Evolutionary conservation across 2,888 invertebrate genomes (phyloP).

Genomic region (Hirudinaria manillensis): DNA sequence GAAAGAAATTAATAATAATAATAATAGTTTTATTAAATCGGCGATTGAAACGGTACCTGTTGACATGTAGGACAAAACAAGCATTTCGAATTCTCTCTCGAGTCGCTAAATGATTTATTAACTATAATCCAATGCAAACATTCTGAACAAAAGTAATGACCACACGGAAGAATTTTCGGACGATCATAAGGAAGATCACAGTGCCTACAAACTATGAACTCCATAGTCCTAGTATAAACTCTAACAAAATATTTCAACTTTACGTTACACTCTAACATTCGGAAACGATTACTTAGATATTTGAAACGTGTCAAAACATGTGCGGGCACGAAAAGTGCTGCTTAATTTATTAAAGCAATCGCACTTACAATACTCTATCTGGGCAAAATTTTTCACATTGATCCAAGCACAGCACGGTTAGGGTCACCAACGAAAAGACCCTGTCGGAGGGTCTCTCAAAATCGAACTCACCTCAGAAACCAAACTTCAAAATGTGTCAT

Average conservation of each 20-base stretch:
- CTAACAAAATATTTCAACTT: too few relatives aligned
- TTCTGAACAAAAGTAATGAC: constrained; percentile 36
- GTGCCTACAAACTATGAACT: constrained; percentile 32
- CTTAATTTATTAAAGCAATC: too few relatives aligned
- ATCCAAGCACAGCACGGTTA: too few relatives aligned
- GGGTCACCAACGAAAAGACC: too few relatives aligned
- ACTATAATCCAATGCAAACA: constrained; percentile 31
- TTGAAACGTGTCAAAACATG: neutral
- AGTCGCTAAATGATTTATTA: constrained; percentile 14
- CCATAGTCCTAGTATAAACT: neutral
- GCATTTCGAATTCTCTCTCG: constrained; percentile 29
- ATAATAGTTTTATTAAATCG: neutral
- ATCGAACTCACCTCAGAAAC: too few relatives aligned
- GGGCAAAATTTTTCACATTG: too few relatives aligned
- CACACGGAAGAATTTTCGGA: constrained; percentile 35
- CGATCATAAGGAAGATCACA: constrained; percentile 34
- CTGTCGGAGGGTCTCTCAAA: too few relatives aligned
- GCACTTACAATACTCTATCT: too few relatives aligned
- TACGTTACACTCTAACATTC: too few relatives aligned
- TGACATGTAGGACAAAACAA: constrained; percentile 36
- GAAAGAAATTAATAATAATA: neutral
- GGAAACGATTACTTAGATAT: neutral
- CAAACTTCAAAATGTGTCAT: too few relatives aligned
- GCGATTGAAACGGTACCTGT: constrained; percentile 28
- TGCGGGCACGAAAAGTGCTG: neutral